Conservation (phyloP, 2,888 invertebrate genomes). For the Plebejus anna region DNA sequence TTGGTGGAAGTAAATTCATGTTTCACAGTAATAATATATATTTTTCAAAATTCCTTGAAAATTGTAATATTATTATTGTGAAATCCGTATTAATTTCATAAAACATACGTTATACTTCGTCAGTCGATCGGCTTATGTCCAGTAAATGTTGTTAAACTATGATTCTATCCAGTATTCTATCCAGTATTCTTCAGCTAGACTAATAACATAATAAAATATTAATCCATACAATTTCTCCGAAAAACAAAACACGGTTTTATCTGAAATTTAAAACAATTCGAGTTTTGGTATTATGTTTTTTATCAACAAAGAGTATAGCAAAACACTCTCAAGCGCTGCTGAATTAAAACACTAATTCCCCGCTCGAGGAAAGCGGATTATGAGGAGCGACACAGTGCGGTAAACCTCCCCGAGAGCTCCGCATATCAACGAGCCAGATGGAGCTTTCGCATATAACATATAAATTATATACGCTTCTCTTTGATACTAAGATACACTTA, state of each 20-base stretch:
- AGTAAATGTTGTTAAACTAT: too few relatives aligned
- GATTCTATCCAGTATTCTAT: too few relatives aligned
- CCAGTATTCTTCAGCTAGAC: too few relatives aligned
- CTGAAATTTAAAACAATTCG: not conserved
- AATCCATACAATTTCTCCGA: too few relatives aligned
- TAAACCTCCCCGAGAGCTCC: constrained; percentile 37
- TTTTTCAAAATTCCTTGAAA: too few relatives aligned
- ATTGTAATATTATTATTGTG: too few relatives aligned
- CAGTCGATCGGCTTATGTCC: too few relatives aligned
- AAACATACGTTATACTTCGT: too few relatives aligned
- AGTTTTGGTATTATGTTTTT: constrained; percentile 21
- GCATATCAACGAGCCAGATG: constrained; percentile 41
- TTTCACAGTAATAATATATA: too few relatives aligned
- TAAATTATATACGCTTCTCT: not conserved
- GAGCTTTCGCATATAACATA: constrained; percentile 31
- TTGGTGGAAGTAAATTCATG: too few relatives aligned
- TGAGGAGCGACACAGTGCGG: constrained; percentile 38
- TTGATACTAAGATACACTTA: constrained; percentile 22
- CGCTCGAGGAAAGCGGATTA: constrained; percentile 42
- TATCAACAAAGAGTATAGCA: constrained; percentile 29
- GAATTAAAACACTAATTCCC: constrained; percentile 41
- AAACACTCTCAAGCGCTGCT: constrained; percentile 32
- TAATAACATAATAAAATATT: too few relatives aligned
- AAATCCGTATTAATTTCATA: too few relatives aligned
- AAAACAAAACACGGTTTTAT: not conserved